Conservation (phyloP, 92 coral and sea anemone species). For the Epizoanthus scotinus region DNA sequence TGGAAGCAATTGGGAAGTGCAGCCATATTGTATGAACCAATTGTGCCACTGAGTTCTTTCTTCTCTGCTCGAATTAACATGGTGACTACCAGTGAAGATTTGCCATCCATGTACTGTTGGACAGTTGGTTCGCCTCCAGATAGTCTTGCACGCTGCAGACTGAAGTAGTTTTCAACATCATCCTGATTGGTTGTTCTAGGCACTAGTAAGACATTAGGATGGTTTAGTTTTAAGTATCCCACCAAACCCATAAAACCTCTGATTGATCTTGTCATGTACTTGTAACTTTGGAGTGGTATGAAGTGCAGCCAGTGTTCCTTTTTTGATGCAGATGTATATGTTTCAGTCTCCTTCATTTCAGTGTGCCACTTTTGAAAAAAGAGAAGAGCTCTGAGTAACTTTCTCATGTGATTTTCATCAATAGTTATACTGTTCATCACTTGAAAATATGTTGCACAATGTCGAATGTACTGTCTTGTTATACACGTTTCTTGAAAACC, state of each 20-base stretch:
- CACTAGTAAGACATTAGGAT: slow-evolving; percentile 29
- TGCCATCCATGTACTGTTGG: slow-evolving; percentile 38
- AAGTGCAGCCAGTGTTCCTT: slow-evolving; percentile 39
- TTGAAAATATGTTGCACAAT: slow-evolving; percentile 14
- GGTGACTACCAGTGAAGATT: slow-evolving; percentile 11
- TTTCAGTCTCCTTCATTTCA: background rate
- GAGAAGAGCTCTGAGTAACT: slow-evolving; percentile 5
- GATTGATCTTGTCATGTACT: slow-evolving; percentile 37
- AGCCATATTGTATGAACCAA: slow-evolving; percentile 25
- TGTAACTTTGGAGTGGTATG: slow-evolving; percentile 37
- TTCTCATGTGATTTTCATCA: slow-evolving; percentile 1
- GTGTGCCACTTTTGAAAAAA: slow-evolving; percentile 29
- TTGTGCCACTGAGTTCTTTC: background rate
- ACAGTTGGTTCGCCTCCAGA: slow-evolving; percentile 45
- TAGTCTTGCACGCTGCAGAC: slow-evolving; percentile 31
- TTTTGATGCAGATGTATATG: background rate
- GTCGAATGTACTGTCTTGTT: slow-evolving; percentile 27
- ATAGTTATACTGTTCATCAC: slow-evolving; percentile 34
- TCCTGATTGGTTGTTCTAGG: slow-evolving; percentile 49
- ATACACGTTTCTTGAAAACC: slow-evolving; percentile 33
- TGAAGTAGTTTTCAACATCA: slow-evolving; percentile 43
- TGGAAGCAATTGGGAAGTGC: slow-evolving; percentile 14
- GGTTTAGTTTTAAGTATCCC: slow-evolving; percentile 12
- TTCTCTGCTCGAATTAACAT: slow-evolving; percentile 31
- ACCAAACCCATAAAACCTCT: slow-evolving; percentile 24